These are phyloP conservation scores for Guaruba guarouba DNA, from an alignment of 2,113 vertebrate species.

Conservation along the genomic window DNA sequence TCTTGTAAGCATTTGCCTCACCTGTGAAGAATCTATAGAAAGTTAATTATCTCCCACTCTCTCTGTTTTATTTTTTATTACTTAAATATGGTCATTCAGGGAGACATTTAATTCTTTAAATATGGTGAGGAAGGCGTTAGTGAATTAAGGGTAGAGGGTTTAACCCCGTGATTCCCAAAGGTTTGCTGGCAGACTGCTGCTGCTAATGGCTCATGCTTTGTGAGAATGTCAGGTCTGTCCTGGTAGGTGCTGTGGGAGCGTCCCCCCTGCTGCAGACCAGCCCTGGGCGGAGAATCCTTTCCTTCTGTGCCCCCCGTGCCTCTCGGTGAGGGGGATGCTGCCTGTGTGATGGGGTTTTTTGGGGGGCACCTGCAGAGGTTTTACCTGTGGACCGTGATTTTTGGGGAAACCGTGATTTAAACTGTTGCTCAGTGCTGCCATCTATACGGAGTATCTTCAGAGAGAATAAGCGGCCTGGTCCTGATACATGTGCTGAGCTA, in stretches of 20 bases:
- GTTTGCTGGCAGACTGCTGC: accelerated
- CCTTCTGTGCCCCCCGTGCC: accelerated
- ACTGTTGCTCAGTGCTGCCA: neutral
- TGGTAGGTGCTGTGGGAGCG: accelerated
- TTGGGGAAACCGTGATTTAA: neutral
- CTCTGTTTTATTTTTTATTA: neutral
- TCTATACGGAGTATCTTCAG: neutral
- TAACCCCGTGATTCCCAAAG: accelerated
- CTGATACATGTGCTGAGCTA: neutral
- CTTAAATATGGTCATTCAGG: neutral
- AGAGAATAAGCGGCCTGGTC: neutral
- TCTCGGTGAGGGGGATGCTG: accelerated
- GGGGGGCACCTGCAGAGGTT: neutral
- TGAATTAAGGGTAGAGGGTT: neutral
- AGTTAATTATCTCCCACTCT: neutral
- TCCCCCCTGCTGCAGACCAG: neutral
- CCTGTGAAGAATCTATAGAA: neutral
- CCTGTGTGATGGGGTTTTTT: accelerated
- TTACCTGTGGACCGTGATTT: neutral
- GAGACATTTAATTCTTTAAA: neutral
- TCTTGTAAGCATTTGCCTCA: neutral
- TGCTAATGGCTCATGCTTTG: accelerated
- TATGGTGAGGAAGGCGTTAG: neutral
- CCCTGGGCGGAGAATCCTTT: accelerated
- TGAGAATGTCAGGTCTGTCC: accelerated